Conservation (phyloP, 1,140 invertebrate species). For the Drosophila orosa region DNA sequence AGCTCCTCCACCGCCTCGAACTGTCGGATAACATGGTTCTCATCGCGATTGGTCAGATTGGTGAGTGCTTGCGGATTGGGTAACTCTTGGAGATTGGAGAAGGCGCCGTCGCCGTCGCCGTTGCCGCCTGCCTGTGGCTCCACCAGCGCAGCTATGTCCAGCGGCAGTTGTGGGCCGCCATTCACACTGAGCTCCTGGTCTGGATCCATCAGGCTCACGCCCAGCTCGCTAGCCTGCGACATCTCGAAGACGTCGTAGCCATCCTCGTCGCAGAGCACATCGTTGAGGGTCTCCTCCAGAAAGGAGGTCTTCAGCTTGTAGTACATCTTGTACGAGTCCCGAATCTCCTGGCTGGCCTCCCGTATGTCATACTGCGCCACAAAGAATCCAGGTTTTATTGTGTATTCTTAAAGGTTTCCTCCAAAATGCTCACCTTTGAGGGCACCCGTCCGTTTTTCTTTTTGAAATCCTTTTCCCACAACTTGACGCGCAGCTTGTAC, state of each 20-base stretch:
- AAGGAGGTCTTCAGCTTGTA: conserved; percentile 90
- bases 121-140: conserved; percentile 11
- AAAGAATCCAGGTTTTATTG: background rate
- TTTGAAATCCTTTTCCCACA: conserved; percentile 92
- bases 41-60: conserved; percentile 63
- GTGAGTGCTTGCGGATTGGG: conserved; percentile 43
- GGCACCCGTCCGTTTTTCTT: conserved; percentile 88
- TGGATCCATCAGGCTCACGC: conserved; percentile 39
- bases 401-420: background rate
- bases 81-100: conserved; percentile 38
- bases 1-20: conserved; percentile 65
- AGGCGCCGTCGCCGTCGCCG: background rate
- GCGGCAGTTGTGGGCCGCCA: conserved; percentile 63
- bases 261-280: conserved; percentile 84
- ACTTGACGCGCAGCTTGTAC: conserved; percentile 90
- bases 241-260: conserved; percentile 83
- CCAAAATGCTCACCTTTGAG: conserved; percentile 87
- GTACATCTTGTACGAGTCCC: conserved; percentile 92
- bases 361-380: conserved; percentile 89
- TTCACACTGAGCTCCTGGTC: conserved; percentile 35
- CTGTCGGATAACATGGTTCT: conserved; percentile 67
- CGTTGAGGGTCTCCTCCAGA: conserved; percentile 88
- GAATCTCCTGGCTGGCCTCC: conserved; percentile 88
- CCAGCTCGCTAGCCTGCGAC: conserved; percentile 68
- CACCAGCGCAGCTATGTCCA: conserved; percentile 62